Percentiles rank a stretch among this genome's conserved stretches.
phyloP scores from a whole-genome alignment of 2,113 vertebrate genomes.

The Leptocoma aspasia region DNA sequence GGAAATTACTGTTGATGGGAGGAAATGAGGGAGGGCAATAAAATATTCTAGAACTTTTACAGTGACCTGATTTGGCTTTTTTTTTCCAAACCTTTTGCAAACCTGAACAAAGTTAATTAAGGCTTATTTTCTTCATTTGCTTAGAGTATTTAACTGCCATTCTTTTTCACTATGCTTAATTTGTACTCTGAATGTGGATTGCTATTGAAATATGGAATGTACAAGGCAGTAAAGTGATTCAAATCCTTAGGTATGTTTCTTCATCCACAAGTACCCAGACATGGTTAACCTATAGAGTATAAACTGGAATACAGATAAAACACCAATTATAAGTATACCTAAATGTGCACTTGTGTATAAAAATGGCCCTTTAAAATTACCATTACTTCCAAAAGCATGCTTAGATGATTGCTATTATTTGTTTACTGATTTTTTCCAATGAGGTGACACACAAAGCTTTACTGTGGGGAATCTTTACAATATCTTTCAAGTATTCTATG shows the following conservation, averaged over 20 bases:
- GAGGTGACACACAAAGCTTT: background rate
- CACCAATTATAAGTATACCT: background rate
- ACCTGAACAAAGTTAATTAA: background rate
- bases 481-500: background rate
- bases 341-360: background rate
- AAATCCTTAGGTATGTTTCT: background rate
- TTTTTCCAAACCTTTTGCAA: background rate
- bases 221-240: background rate
- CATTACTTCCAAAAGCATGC: background rate
- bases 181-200: background rate
- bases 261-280: background rate
- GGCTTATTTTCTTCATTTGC: background rate
- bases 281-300: background rate
- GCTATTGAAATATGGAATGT: background rate
- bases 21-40: background rate
- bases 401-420: background rate
- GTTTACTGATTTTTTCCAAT: background rate
- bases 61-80: rapidly evolving
- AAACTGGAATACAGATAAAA: background rate
- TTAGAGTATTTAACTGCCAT: background rate
- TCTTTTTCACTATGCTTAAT: background rate
- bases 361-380: background rate
- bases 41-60: background rate
- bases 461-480: slow-evolving; percentile 4
- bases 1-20: background rate